phyloP scores from a whole-genome alignment of 2,797 vertebrate species.

The Halcyon leucocephala region DNA sequence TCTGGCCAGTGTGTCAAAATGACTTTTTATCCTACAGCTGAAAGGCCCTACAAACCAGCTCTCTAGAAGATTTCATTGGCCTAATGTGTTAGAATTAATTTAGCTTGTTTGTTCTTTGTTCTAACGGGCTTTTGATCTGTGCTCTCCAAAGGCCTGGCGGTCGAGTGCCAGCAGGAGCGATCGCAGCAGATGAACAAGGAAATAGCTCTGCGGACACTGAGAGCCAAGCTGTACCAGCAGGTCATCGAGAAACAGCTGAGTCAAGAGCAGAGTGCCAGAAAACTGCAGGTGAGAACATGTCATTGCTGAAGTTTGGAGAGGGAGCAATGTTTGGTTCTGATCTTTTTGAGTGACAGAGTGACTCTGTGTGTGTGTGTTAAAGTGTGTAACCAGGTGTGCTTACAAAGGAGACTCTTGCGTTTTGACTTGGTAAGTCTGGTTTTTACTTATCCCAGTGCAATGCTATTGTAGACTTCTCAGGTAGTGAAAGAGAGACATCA shows the following conservation, averaged over 20 bases:
- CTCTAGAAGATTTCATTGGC: not conserved
- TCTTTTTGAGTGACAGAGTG: not conserved
- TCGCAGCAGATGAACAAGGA: constrained; percentile 92
- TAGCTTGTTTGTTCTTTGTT: constrained; percentile 22
- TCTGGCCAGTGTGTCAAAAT: not conserved
- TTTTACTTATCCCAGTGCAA: not conserved
- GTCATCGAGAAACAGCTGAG: constrained; percentile 79
- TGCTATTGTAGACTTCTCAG: not conserved
- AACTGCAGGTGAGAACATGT: constrained; percentile 84
- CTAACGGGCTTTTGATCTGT: not conserved
- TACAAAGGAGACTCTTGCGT: not conserved
- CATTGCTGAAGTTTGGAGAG: not conserved
- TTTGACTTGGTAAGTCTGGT: not conserved
- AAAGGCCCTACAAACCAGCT: not conserved
- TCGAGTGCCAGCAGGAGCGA: constrained; percentile 93
- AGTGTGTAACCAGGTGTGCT: not conserved
- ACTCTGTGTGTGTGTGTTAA: not conserved
- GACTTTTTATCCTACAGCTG: not conserved
- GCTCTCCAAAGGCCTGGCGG: constrained; percentile 79
- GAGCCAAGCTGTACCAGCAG: constrained; percentile 88
- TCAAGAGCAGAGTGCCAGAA: constrained; percentile 82
- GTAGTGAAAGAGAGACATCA: not conserved
- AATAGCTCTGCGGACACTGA: constrained; percentile 86
- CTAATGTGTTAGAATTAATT: constrained; percentile 2
- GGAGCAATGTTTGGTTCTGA: not conserved